A percentile compares a stretch with the other conserved stretches of the same genome.
Evolutionary conservation across 2,888 invertebrate genomes (phyloP).

Genomic region (Heliothis peltigera): DNA sequence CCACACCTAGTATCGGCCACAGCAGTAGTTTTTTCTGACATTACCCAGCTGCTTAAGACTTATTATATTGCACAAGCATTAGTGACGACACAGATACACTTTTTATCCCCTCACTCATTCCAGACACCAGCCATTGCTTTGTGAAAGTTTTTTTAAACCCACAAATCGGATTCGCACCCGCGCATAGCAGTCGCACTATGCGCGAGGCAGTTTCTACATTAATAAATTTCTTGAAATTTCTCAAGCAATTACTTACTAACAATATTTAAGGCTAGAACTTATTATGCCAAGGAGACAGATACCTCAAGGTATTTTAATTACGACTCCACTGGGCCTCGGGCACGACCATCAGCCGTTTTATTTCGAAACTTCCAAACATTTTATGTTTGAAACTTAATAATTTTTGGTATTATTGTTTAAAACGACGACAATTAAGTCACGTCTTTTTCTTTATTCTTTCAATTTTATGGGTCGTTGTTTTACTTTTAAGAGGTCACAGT

Average conservation of each 20-base stretch:
- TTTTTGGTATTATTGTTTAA: slow-evolving; percentile 25
- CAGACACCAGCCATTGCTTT: too few relatives aligned
- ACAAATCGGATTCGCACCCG: too few relatives aligned
- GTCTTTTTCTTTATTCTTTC: slow-evolving; percentile 4
- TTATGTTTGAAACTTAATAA: slow-evolving; percentile 30
- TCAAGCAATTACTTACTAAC: background rate
- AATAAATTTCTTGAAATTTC: background rate
- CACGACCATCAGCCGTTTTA: slow-evolving; percentile 30
- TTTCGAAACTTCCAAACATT: slow-evolving; percentile 26
- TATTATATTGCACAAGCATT: too few relatives aligned
- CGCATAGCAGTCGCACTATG: too few relatives aligned
- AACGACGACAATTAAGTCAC: slow-evolving; percentile 20
- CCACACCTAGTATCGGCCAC: too few relatives aligned
- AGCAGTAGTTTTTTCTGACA: too few relatives aligned
- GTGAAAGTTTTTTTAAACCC: too few relatives aligned
- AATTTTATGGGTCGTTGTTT: slow-evolving; percentile 4
- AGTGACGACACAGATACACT: too few relatives aligned
- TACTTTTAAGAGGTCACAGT: slow-evolving; percentile 17
- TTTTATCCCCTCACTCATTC: too few relatives aligned
- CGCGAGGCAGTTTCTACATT: too few relatives aligned
- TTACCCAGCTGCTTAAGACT: too few relatives aligned
- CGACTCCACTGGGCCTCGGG: slow-evolving; percentile 19
- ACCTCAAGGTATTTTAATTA: slow-evolving; percentile 21
- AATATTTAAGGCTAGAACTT: slow-evolving; percentile 5
- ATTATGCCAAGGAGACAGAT: slow-evolving; percentile 11